Base-by-base conservation (phyloP, 2,797 vertebrate genomes). In the Carapus acus region DNA sequence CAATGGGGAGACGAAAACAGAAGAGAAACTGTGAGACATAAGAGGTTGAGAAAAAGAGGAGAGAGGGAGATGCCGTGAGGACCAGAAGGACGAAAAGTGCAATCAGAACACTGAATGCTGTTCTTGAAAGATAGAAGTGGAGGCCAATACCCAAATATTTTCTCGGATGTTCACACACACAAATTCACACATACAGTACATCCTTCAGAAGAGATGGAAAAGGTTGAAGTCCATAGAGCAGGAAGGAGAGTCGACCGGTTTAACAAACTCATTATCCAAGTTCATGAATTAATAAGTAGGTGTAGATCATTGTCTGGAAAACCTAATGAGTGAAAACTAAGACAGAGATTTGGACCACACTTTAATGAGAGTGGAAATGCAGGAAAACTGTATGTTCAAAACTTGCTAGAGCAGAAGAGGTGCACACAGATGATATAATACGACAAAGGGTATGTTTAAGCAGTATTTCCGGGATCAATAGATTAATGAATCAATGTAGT, bases 51-150 rank as follows among this genome's bases (percentile, higher is more conserved):
- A 39, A 50, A 40, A 38, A 15, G 15, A 31, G 49, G 14, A 46
- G 19, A 27, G 59, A 18, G 31, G 58, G 31, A 53, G 20, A 21
- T n/a, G n/a, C n/a, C n/a, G n/a, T n/a, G 46, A 55, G 58, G 60
- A 71, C 56, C 73, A 67, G 29, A 64, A 39, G 64, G 72, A 79
- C n/a, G n/a, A 86, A 81, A 80, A 82, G 69, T 67, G 74, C 74
- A 84, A 85, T 83, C 61, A 72, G 67, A 73, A 68, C 81, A 83
- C 83, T 67, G 80, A 86, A 79, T 74, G 71, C 74, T 83, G 77
- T 81, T 85, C 85, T 86, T 85, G 72, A 81, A 66, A 74, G 80
- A 74, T 81, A 82, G 73, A 65, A 60, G 76, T 55, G 76, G 57
- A 78, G 79, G 80, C 74, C 73, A 84, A 81, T 67, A n/a, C n/a